A percentile compares a stretch with the other conserved stretches of the same genome.
Conservation (phyloP, 2,113 vertebrate genomes). For the Poecilia latipinna region DNA sequence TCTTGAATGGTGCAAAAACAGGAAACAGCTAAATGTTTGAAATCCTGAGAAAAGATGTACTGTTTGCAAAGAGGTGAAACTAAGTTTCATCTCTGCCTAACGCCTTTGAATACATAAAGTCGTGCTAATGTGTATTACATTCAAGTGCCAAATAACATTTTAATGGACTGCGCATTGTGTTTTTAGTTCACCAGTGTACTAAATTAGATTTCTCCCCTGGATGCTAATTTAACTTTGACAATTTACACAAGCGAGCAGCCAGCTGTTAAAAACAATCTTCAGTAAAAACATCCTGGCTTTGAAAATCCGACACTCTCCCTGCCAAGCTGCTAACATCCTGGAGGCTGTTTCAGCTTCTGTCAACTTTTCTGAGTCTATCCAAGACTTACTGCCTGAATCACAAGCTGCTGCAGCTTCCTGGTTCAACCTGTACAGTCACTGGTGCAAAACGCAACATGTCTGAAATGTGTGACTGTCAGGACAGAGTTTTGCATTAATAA, state of each 20-base stretch:
- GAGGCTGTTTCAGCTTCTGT: conserved; percentile 12
- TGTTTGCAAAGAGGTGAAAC: not conserved
- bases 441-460: not conserved
- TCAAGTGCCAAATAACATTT: conserved; percentile 13
- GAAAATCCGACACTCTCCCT: not conserved
- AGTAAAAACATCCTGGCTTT: conserved; percentile 22
- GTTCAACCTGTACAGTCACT: not conserved
- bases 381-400: not conserved
- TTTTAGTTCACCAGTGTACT: conserved; percentile 22
- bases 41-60: not conserved
- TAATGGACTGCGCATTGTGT: conserved; percentile 31
- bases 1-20: not conserved
- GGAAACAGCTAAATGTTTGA: not conserved
- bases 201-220: conserved; percentile 13
- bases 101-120: conserved; percentile 6
- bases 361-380: conserved; percentile 11
- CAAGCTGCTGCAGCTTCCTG: not conserved
- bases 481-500: not conserved
- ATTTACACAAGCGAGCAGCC: conserved; percentile 22
- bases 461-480: not conserved
- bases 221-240: conserved; percentile 23
- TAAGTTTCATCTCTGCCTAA: not conserved
- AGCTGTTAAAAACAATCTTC: conserved; percentile 18
- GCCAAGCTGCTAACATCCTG: conserved; percentile 28
- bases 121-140: conserved; percentile 1